Evolutionary conservation across 2,797 vertebrate genomes (phyloP).

Genomic region (Notamacropus eugenii): DNA sequence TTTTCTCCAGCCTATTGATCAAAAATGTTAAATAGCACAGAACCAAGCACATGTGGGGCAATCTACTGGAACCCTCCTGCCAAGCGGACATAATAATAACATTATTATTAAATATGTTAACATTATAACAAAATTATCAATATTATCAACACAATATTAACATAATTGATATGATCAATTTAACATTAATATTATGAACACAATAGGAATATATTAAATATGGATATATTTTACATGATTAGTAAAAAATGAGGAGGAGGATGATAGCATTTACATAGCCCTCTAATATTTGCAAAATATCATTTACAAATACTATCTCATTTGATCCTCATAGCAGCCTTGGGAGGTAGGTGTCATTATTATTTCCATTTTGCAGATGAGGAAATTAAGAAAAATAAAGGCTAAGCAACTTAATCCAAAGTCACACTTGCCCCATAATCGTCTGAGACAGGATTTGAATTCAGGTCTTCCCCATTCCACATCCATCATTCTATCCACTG

Average conservation of each 20-base stretch:
- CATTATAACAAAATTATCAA: background rate
- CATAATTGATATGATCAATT: background rate
- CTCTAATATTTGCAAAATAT: background rate
- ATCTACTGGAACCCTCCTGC: background rate
- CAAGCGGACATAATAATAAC: background rate
- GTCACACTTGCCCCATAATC: background rate
- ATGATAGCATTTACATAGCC: background rate
- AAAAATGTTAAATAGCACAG: background rate
- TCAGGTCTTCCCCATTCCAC: background rate
- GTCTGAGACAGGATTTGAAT: background rate
- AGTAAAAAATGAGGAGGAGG: background rate
- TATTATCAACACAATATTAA: background rate
- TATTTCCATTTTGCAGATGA: background rate
- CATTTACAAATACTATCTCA: background rate
- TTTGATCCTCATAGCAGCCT: background rate
- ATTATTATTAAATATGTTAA: background rate
- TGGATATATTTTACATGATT: background rate
- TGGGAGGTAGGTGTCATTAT: background rate
- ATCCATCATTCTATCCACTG: background rate
- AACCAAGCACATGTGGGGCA: background rate
- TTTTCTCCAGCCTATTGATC: background rate
- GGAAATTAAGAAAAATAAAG: background rate
- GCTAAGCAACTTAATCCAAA: background rate
- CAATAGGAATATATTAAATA: background rate
- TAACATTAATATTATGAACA: background rate